Conservation (phyloP, 2,888 invertebrate species). For the Nomada fucata region DNA sequence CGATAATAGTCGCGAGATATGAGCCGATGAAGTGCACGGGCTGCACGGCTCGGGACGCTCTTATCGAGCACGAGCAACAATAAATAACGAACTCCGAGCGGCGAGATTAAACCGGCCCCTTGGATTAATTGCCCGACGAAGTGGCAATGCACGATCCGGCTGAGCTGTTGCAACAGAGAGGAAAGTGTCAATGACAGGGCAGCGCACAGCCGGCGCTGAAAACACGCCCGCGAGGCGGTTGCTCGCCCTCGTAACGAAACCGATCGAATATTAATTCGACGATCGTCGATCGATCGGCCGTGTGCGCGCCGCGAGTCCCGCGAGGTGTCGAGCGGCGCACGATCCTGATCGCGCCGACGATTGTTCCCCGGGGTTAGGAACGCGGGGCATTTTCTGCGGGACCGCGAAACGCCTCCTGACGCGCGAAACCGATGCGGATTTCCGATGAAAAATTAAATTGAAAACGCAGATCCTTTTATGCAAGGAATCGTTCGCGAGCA, state of each 20-base stretch:
- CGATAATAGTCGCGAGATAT: conserved; percentile 54
- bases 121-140: conserved; percentile 59
- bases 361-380: conserved; percentile 8
- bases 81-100: conserved; percentile 48
- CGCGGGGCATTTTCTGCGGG: conserved; percentile 9
- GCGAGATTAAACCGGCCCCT: conserved; percentile 43
- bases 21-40: conserved; percentile 41
- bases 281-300: conserved; percentile 37
- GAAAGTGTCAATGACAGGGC: conserved; percentile 43
- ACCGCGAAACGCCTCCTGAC: conserved; percentile 12
- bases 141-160: conserved; percentile 49
- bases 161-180: conserved; percentile 31
- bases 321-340: conserved; percentile 35
- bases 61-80: conserved; percentile 43
- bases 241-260: conserved; percentile 6
- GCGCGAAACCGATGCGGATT: too few relatives aligned
- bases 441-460: too few relatives aligned
- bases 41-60: conserved; percentile 27
- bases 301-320: conserved; percentile 23
- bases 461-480: too few relatives aligned
- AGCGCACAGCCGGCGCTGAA: conserved; percentile 19
- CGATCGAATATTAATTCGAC: conserved; percentile 45
- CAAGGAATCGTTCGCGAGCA: too few relatives aligned
- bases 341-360: conserved; percentile 31
- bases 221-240: conserved; percentile 6